Base-by-base conservation (phyloP, 2,113 vertebrate genomes). In the Petrocephalus microphthalmus region DNA sequence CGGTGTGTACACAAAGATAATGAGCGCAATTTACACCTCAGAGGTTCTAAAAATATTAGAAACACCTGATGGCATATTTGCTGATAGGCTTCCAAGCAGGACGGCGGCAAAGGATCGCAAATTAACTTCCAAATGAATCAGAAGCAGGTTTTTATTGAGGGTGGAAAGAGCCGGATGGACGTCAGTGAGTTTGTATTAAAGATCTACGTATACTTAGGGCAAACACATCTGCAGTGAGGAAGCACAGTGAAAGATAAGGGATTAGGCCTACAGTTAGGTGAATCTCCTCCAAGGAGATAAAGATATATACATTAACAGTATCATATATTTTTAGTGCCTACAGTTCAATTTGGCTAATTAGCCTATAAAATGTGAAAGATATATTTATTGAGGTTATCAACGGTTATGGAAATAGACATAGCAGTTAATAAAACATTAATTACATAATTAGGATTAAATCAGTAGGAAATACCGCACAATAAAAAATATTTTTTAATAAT, bases 391-490 rank as follows among this genome's bases (percentile, higher is more conserved):
- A 57, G 81, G 74, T 37, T 45, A 81, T 88, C 89, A 71, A 90
- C 81, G 86, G 57, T 89, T 45, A 88, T 37, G 45, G 82, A 53
- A 88, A 64, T 83, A 7, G 67, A 82, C 60, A 67, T 29, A n/a
- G 60, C 60, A 88, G 81, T 89, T 90, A 86, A 91, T 90, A 88
- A 89, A 88, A 86, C 90, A 89, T 91, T 90, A 92, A 93, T 90
- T 90, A 33, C 25, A n/a, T 88, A 84, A 88, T 88, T 88, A 60
- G 53, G 7, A 88, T 20, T 88, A 60, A 88, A 88, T 88, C 42
- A 83, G 56, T 88, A 82, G 37, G 19, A 54, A 47, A 53, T 82
- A 20, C 51, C 82, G 29, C 29, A 74, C 51, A 87, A 52, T 33
- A 56, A 20, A 54, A 19, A n/a, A n/a, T n/a, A n/a, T n/a, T 60